Evolutionary conservation across 2,888 invertebrate genomes (phyloP), one percentile per base, ranked within the genome.

Genomic region (Euzophera pinguis): DNA sequence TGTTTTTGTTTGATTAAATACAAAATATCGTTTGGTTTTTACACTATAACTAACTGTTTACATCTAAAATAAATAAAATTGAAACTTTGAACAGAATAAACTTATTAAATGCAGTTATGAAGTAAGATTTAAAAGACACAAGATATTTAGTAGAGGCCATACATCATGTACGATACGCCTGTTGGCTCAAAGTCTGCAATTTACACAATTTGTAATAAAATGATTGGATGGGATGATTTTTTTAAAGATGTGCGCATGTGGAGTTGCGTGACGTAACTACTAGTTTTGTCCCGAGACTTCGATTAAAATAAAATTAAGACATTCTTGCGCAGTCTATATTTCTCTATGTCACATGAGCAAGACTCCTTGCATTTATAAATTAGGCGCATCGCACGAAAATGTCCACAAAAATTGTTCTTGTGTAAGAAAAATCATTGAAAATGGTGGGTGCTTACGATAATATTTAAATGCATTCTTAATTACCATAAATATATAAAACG

Each of bases 1-100:
- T 32, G 7, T 32, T 10, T 32, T 7, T 32, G 9, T 7, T 32
- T 32, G 6, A 75, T 52, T 49, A 61, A 65, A 63, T 69, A 74
- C 7, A 32, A 9, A 71, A 63, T 75, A 80, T 71, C 75, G 83
- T 83, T 84, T 84, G 83, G 83, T 83, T 77, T 72, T 73, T 75
- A 60, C 75, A 73, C 78, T 82, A 77, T 66, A 75, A 71, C 81
- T 83, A 78, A 72, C 64, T 71, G 67, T 65, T 67, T 57, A 47
- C 37, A 53, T 50, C 47, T 47, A 52, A 43, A 43, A 43, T 43
- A 43, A 29, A 43, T 43, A 29, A 13, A 43, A 43, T 43, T 10
- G 29, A 43, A 43, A 27, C 29, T 43, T 43, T 43, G 7, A 43
- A 13, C 4, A 38, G 8, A 12, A 13, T 12, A 38, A 38, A 35